Conservation (phyloP, 2,797 vertebrate species). For the Phrynocephalus forsythii region DNA sequence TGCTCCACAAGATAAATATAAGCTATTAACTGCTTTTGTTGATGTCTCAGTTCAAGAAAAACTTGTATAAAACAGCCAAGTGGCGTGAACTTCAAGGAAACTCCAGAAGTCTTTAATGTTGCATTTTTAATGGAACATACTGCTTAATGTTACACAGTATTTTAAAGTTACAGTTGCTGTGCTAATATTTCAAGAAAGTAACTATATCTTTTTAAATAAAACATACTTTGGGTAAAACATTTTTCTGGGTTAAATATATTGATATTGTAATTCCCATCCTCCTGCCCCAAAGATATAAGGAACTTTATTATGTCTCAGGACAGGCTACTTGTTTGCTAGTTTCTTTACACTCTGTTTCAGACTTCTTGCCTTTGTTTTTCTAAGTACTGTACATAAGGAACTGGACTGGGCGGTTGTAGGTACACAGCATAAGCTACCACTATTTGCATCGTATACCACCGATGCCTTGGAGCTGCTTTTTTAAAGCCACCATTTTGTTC, state of each 20-base stretch:
- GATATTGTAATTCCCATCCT: not conserved
- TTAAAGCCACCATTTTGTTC: not conserved
- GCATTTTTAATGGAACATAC: constrained; percentile 13
- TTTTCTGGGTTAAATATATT: constrained; percentile 41
- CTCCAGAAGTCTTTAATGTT: constrained; percentile 29
- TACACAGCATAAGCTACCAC: not conserved
- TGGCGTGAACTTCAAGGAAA: constrained; percentile 26
- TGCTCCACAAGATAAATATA: constrained; percentile 48
- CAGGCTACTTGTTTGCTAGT: not conserved
- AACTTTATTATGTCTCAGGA: not conserved
- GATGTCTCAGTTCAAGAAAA: constrained; percentile 28
- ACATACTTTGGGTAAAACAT: constrained; percentile 35
- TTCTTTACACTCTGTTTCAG: not conserved
- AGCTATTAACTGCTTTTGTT: constrained; percentile 41
- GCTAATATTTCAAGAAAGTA: not conserved
- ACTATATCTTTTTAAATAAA: constrained; percentile 22
- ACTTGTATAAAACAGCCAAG: constrained; percentile 22
- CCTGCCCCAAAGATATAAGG: not conserved
- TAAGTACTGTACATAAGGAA: not conserved
- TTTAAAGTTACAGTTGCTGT: not conserved
- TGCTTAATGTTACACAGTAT: not conserved
- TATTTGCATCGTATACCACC: constrained; percentile 38
- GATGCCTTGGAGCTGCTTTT: constrained; percentile 8
- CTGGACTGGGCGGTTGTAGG: not conserved
- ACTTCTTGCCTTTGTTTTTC: not conserved